A percentile compares a stretch with the other conserved stretches of the same genome.
Evolutionary conservation across 2,797 vertebrate genomes (phyloP).

Genomic region (Picus viridis): DNA sequence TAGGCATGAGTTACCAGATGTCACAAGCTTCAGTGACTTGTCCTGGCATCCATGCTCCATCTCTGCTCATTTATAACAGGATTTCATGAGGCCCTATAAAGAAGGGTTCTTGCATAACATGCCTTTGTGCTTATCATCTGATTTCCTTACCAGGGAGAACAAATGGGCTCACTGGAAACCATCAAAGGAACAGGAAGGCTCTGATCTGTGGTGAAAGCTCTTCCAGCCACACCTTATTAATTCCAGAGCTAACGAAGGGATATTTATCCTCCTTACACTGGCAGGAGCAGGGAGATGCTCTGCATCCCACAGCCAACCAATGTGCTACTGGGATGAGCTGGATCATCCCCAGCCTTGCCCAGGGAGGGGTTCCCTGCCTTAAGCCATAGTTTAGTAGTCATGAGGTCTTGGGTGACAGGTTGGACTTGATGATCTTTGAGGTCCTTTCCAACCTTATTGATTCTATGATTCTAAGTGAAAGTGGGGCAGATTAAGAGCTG

Average conservation of each 20-base stretch:
- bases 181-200: background rate
- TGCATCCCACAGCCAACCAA: background rate
- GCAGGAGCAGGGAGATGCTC: background rate
- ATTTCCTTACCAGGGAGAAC: background rate
- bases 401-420: no score
- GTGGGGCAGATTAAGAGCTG: background rate
- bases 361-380: background rate
- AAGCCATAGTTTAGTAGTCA: no score
- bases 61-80: background rate
- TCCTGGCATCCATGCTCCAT: background rate
- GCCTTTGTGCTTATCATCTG: background rate
- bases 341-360: background rate
- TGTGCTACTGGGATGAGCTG: background rate
- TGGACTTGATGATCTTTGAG: no score
- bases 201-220: background rate
- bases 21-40: background rate
- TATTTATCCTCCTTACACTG: constrained; percentile 35
- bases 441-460: no score
- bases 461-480: background rate
- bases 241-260: constrained; percentile 1
- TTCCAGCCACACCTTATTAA: constrained; percentile 53
- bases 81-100: background rate
- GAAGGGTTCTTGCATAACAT: background rate
- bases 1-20: background rate
- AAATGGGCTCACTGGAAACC: background rate